Conservation (phyloP, 2,888 invertebrate species). For the Petrolisthes manimaculis region DNA sequence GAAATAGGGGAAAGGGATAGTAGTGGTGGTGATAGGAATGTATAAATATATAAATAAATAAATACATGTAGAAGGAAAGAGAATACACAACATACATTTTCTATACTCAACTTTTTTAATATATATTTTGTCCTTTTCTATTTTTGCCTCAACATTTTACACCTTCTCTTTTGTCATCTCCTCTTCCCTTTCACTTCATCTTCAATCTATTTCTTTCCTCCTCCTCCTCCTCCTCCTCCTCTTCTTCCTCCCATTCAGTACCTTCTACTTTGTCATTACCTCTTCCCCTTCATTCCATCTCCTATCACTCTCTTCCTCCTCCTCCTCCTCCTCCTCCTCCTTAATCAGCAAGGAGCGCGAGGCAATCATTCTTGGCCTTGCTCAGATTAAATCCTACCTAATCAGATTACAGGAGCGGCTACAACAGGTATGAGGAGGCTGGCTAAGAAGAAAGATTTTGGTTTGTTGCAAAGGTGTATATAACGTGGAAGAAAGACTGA, state of each 20-base stretch:
- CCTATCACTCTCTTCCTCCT: background rate
- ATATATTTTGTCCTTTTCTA: too few species aligned
- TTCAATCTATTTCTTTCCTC: too few species aligned
- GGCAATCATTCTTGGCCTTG: too few species aligned
- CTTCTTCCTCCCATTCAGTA: background rate
- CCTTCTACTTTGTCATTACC: background rate
- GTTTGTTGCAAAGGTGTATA: too few species aligned
- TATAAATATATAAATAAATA: background rate
- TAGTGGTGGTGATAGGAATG: background rate
- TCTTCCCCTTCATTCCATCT: constrained; percentile 11
- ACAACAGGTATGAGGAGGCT: too few species aligned
- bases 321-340: background rate
- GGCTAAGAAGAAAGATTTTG: too few species aligned
- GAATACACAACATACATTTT: background rate
- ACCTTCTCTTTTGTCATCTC: too few species aligned
- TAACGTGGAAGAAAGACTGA: too few species aligned
- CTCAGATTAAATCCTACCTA: too few species aligned
- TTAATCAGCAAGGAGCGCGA: background rate
- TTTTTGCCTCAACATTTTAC: background rate
- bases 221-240: background rate
- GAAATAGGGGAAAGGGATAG: background rate
- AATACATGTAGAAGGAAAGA: background rate
- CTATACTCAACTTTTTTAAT: background rate
- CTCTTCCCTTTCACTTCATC: background rate
- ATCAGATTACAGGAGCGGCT: too few species aligned